phyloP scores from a whole-genome alignment of 2,113 vertebrate genomes.

The Amazona vittata region DNA sequence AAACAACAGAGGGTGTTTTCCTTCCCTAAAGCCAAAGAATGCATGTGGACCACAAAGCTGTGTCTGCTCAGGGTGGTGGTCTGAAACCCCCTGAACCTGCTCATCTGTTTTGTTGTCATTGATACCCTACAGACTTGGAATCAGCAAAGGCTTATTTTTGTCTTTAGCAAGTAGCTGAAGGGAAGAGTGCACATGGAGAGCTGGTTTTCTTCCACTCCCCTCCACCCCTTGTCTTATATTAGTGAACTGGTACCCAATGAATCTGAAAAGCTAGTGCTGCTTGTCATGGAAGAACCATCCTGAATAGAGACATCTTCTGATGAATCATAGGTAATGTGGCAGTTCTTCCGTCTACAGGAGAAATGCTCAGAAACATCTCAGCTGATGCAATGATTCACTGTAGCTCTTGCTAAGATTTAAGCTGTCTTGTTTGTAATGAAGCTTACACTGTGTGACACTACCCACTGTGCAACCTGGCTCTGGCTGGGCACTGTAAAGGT shows the following conservation, averaged over 20 bases:
- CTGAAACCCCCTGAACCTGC: neutral
- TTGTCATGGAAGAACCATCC: neutral
- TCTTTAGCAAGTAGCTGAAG: neutral
- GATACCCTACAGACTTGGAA: accelerated
- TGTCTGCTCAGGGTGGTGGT: neutral
- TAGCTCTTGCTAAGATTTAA: neutral
- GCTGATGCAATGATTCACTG: neutral
- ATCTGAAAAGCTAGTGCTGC: neutral
- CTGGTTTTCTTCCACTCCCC: neutral
- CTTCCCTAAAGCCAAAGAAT: constrained; percentile 14
- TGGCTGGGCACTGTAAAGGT: neutral
- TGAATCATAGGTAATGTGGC: neutral
- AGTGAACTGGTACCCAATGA: neutral
- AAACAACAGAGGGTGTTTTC: constrained; percentile 62
- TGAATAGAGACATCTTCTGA: neutral
- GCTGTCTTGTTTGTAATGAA: neutral
- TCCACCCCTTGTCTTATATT: accelerated
- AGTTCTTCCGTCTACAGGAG: neutral
- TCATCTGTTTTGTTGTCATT: neutral
- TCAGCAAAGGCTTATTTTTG: neutral
- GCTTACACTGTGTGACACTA: neutral
- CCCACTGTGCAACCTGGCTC: neutral
- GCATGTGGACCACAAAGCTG: neutral
- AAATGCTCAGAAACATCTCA: neutral
- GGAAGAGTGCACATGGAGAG: neutral